Percentiles rank a stretch among this genome's conserved stretches.
These are phyloP conservation scores for Helostoma temminkii DNA, from an alignment of 2,797 vertebrate genomes.

Conservation along the genomic window DNA sequence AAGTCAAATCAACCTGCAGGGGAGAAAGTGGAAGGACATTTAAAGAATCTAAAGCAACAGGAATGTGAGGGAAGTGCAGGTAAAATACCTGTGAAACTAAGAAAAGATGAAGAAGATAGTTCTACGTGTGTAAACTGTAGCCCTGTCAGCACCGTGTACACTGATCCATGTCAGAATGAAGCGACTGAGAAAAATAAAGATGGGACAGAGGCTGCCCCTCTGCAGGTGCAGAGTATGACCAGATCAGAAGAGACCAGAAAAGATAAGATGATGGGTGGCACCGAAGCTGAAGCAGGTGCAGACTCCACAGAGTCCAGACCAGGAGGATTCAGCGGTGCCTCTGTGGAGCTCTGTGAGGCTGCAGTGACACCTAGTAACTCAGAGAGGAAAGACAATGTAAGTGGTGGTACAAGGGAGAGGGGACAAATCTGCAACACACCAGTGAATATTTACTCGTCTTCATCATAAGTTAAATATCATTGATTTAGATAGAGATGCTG, in stretches of 20 bases:
- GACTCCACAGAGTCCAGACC: background rate
- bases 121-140: background rate
- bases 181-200: conserved; percentile 6
- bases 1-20: conserved; percentile 4
- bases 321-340: background rate
- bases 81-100: conserved; percentile 22
- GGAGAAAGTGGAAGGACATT: conserved; percentile 3
- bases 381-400: conserved; percentile 58
- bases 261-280: background rate
- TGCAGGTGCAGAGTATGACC: conserved; percentile 1
- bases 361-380: conserved; percentile 46
- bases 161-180: background rate
- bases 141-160: background rate
- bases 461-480: too few species aligned
- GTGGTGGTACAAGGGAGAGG: conserved; percentile 1
- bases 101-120: background rate
- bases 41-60: conserved; percentile 13
- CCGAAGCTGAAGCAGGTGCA: background rate
- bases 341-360: conserved; percentile 17
- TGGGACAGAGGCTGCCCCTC: background rate
- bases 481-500: too few species aligned
- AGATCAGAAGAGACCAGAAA: too few species aligned
- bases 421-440: background rate
- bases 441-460: background rate
- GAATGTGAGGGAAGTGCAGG: background rate